Base-by-base conservation (phyloP, 2,888 invertebrate species). In the Abrostola triplasia region DNA sequence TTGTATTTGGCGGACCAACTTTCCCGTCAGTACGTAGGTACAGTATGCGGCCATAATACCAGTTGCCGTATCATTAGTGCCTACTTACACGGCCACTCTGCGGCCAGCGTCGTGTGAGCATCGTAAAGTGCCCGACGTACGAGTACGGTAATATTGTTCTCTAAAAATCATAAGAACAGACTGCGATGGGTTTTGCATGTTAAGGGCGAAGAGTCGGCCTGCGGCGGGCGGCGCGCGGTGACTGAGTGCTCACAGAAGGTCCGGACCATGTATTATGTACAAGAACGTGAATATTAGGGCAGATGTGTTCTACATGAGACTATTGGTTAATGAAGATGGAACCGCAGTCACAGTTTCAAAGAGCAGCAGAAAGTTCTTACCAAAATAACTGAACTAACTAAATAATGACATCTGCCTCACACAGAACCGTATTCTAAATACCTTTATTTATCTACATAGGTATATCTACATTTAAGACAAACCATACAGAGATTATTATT, bases 171-270 rank as follows among this genome's bases (percentile, higher is more conserved):
- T 69, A 77, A 62, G 68, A 41, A 40, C 67, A 38, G 60, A 61
- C 44, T 52, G 64, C 48, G 69, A 79, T 79, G 70, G 67, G 67
- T 67, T 79, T 77, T 79, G 65, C 80, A 61, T 77, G 80, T 79
- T 58, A 53, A 36, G 42, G 51, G 40, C 72, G 53, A 56, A 52
- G 53, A 58, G 55, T 37, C 12, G 44, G 47, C 57, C 24, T 41
- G 50, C 72, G 77, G 62, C 41, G 51, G 48, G 40, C 41, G 49
- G 53, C 54, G 42, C 13, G 8, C 37, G 8, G 5, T 13, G 36
- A 24, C 6, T 13, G 36, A 24, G 51, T 38, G 13, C 35, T 12
- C 41, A 35, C 64, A 71, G 76, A 71, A 70, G 76, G 59, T 40
- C 59, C 47, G n/a, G 9, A 50, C 49, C 13, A 44, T n/a, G n/a